These are phyloP conservation scores for Epistrophella euchroma DNA, from an alignment of 2,888 invertebrate species.

Conservation along the genomic window DNA sequence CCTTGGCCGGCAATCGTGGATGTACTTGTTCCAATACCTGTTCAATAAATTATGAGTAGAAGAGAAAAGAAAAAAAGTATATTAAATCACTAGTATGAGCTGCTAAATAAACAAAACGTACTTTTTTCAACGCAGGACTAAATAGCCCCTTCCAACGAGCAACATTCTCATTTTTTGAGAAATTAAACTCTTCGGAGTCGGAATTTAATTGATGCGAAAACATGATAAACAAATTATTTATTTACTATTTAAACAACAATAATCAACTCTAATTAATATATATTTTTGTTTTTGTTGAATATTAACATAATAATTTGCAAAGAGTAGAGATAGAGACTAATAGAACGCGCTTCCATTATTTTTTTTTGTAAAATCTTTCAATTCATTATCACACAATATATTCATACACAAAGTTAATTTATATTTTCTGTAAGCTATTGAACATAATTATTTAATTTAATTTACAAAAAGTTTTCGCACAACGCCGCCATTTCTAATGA, in stretches of 20 bases:
- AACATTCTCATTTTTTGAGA: conserved; percentile 94
- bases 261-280: conserved; percentile 34
- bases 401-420: conserved; percentile 15
- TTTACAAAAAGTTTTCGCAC: conserved; percentile 54
- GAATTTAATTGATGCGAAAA: conserved; percentile 64
- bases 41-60: conserved; percentile 31
- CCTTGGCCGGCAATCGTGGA: conserved; percentile 92
- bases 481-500: conserved; percentile 69
- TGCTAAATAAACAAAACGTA: conserved; percentile 81
- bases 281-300: conserved; percentile 41
- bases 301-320: conserved; percentile 46
- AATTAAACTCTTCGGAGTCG: conserved; percentile 86
- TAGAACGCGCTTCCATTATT: conserved; percentile 45
- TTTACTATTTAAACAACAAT: conserved; percentile 24
- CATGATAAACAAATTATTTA: conserved; percentile 40
- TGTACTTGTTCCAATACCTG: conserved; percentile 96
- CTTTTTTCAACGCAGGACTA: conserved; percentile 94
- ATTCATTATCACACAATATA: conserved; percentile 14
- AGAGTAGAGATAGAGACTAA: conserved; percentile 29
- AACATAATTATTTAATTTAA: conserved; percentile 33
- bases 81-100: conserved; percentile 12
- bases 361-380: conserved; percentile 31
- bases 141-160: conserved; percentile 97
- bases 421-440: conserved; percentile 1
- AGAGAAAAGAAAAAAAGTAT: conserved; percentile 13